A percentile compares a stretch with the other conserved stretches of the same genome.
These are phyloP conservation scores for Ametastegia equiseti DNA, from an alignment of 2,888 invertebrate genomes.

Conservation along the genomic window DNA sequence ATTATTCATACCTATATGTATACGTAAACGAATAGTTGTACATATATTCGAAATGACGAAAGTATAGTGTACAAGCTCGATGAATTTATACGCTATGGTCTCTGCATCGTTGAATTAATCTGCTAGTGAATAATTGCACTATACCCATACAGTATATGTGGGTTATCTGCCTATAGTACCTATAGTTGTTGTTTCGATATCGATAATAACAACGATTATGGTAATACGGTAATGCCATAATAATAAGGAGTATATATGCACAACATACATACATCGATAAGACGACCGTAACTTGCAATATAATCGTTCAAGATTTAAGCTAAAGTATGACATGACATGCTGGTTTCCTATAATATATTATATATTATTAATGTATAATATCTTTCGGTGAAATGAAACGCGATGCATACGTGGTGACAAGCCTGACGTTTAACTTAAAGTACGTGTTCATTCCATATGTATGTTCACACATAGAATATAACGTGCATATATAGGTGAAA, in stretches of 20 bases:
- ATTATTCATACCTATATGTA: not conserved
- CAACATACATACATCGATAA: no score
- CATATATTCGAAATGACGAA: not conserved
- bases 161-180: conserved; percentile 5
- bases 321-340: no score
- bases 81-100: not conserved
- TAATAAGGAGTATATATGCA: conserved; percentile 15
- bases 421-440: no score
- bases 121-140: conserved; percentile 35
- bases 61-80: not conserved
- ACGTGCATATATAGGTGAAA: not conserved
- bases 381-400: conserved; percentile 5
- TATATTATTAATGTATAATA: not conserved
- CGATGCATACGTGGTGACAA: not conserved
- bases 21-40: no score
- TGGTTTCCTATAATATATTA: not conserved
- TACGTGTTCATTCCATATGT: no score
- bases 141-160: not conserved
- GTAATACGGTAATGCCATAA: conserved; percentile 25
- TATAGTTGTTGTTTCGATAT: conserved; percentile 2
- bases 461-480: not conserved
- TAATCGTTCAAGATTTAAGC: conserved; percentile 13
- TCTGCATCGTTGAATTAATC: conserved; percentile 27
- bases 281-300: not conserved
- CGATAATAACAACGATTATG: conserved; percentile 29